These are phyloP conservation scores for Adelphocoris suturalis DNA, from an alignment of 2,888 invertebrate species.

Conservation along the genomic window DNA sequence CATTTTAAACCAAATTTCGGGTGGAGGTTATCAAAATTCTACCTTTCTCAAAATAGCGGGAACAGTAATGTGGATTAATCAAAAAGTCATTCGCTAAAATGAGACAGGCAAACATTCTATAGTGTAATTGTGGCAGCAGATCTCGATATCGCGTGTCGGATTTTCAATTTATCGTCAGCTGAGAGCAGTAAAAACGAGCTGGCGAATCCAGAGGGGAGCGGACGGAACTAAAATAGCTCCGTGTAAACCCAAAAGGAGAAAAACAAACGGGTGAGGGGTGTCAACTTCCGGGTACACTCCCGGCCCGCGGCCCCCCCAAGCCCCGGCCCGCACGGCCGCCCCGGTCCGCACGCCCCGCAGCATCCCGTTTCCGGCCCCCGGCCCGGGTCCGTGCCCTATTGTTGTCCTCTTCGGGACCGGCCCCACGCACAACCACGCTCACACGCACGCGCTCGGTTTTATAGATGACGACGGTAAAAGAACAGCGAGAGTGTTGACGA, in stretches of 20 bases:
- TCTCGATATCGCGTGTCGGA: no score
- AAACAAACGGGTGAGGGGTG: conserved; percentile 32
- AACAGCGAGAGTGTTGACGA: neutral
- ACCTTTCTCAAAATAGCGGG: no score
- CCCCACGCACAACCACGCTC: neutral
- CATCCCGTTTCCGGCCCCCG: neutral
- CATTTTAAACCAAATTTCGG: no score
- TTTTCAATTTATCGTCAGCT: no score
- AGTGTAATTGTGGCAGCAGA: no score
- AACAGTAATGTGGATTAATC: no score
- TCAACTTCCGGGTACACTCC: conserved; percentile 36
- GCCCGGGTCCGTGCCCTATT: conserved; percentile 10
- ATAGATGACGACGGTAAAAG: neutral
- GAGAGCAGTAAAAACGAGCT: no score
- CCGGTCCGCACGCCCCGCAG: neutral
- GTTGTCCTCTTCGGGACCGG: neutral
- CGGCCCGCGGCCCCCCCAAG: neutral
- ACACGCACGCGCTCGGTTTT: conserved; percentile 3
- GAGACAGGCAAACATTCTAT: no score
- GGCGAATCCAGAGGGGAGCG: neutral
- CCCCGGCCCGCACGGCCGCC: neutral
- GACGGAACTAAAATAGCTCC: neutral
- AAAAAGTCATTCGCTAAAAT: no score
- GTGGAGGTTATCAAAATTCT: no score
- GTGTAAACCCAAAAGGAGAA: neutral